A percentile compares a stretch with the other conserved stretches of the same genome.
These are phyloP conservation scores for Xestia xanthographa DNA, from an alignment of 2,888 invertebrate genomes.

Conservation along the genomic window DNA sequence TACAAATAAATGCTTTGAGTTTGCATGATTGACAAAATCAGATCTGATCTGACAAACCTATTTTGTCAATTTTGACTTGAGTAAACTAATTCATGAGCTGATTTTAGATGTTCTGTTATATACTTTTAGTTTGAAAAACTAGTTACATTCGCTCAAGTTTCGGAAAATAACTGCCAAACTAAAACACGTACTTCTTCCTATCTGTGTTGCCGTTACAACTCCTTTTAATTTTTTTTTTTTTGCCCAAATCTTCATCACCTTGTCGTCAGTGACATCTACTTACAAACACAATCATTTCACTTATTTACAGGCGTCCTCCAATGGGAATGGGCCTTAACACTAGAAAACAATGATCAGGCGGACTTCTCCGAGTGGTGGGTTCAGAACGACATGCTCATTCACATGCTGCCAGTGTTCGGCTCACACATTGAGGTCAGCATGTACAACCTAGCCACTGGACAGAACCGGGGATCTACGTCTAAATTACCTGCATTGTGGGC, in stretches of 20 bases:
- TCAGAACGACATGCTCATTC: slow-evolving; percentile 90
- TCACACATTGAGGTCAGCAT: slow-evolving; percentile 92
- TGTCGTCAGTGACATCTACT: neutral
- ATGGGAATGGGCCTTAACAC: slow-evolving; percentile 94
- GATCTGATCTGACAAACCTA: neutral
- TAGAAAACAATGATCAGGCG: slow-evolving; percentile 82
- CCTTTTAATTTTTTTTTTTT: too few species aligned
- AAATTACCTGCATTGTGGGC: slow-evolving; percentile 92
- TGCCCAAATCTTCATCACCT: too few species aligned
- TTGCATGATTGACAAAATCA: neutral
- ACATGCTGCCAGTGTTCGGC: slow-evolving; percentile 91
- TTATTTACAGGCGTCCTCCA: slow-evolving; percentile 89
- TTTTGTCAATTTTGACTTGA: neutral
- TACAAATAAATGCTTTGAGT: neutral
- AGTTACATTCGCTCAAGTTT: neutral
- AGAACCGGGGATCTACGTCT: slow-evolving; percentile 89
- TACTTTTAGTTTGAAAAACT: neutral
- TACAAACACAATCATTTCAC: neutral
- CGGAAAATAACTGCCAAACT: neutral
- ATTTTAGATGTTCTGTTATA: neutral
- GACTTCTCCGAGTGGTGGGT: slow-evolving; percentile 91
- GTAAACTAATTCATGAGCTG: neutral
- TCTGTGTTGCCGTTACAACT: neutral
- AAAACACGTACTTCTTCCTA: neutral
- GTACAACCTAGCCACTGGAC: slow-evolving; percentile 91